Conservation (phyloP, 2,797 vertebrate genomes). For the Typhlichthys eigenmanni region DNA sequence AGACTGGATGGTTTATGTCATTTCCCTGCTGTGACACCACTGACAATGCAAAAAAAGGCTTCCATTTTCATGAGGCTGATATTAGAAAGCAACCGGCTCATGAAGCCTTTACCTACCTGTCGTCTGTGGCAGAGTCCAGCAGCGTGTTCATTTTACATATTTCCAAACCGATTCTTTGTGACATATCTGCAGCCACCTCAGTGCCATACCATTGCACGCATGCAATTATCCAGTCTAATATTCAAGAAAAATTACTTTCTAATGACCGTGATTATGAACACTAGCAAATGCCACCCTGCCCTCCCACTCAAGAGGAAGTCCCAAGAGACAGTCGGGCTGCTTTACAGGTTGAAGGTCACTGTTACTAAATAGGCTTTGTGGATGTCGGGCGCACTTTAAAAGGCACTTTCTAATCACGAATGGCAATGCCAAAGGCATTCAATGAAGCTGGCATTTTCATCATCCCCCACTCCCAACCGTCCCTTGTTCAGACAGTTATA, state of each 20-base stretch:
- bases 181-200: constrained; percentile 47
- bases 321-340: constrained; percentile 42
- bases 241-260: constrained; percentile 54
- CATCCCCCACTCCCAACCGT: constrained; percentile 4
- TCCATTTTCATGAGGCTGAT: constrained; percentile 40
- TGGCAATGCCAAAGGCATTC: constrained; percentile 11
- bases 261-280: constrained; percentile 40
- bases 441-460: constrained; percentile 19
- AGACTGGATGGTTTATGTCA: constrained; percentile 28
- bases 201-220: constrained; percentile 16
- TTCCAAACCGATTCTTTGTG: constrained; percentile 66
- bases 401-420: constrained; percentile 23
- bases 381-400: constrained; percentile 52
- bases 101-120: constrained; percentile 52
- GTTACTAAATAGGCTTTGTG: constrained; percentile 60
- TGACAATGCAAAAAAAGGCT: constrained; percentile 21
- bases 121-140: constrained; percentile 47
- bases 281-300: constrained; percentile 38
- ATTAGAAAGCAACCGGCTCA: constrained; percentile 49
- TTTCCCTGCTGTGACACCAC: constrained; percentile 36
- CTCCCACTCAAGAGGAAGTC: constrained; percentile 51
- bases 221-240: constrained; percentile 29
- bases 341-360: constrained; percentile 62
- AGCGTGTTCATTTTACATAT: constrained; percentile 51
- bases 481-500: constrained; percentile 20